phyloP scores from a whole-genome alignment of 1,140 invertebrate genomes.

The Trachelipus rathkii region DNA sequence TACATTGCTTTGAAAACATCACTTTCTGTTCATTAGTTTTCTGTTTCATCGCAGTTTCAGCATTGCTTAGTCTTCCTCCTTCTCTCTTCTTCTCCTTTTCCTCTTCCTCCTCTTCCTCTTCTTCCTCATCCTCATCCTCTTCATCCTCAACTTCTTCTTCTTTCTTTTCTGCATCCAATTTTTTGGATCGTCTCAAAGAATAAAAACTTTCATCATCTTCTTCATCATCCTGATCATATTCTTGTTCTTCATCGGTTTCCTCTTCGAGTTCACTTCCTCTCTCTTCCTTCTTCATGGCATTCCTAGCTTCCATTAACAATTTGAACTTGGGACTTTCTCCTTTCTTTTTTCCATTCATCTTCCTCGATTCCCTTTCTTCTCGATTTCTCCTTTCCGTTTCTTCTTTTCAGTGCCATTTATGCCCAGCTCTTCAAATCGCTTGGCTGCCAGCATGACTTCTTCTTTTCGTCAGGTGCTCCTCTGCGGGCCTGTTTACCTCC shows the following conservation, averaged over 20 bases:
- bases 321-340: conserved; percentile 41
- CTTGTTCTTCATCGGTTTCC: conserved; percentile 36
- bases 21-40: conserved; percentile 47
- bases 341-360: not conserved
- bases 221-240: conserved; percentile 34
- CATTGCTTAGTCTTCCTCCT: conserved; percentile 41
- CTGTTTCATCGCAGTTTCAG: conserved; percentile 45
- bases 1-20: conserved; percentile 49
- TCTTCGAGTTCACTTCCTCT: conserved; percentile 32
- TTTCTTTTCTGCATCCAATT: conserved; percentile 21
- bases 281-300: conserved; percentile 26
- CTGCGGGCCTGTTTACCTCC: too few relatives aligned
- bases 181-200: conserved; percentile 29
- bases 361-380: not conserved
- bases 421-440: too few relatives aligned
- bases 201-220: conserved; percentile 37
- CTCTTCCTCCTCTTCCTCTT: conserved; percentile 42
- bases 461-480: too few relatives aligned
- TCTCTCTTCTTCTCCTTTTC: conserved; percentile 49
- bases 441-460: too few relatives aligned
- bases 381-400: not conserved
- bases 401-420: too few relatives aligned
- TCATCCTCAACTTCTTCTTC: conserved; percentile 29
- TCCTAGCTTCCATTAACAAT: conserved; percentile 38
- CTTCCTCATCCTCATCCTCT: conserved; percentile 40